These are phyloP conservation scores for Heliothis peltigera DNA, from an alignment of 2,888 invertebrate species.

Conservation along the genomic window DNA sequence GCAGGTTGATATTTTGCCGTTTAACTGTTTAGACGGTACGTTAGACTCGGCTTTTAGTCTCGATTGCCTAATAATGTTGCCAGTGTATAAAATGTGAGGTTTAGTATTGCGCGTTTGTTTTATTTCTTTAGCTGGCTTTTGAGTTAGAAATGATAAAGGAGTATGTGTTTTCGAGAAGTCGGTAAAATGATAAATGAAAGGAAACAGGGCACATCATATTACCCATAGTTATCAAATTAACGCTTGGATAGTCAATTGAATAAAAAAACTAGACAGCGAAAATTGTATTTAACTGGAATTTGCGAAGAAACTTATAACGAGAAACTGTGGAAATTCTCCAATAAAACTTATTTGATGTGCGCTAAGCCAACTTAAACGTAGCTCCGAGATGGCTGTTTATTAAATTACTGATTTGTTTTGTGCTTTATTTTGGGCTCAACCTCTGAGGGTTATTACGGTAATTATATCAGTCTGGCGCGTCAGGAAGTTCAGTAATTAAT, in stretches of 20 bases:
- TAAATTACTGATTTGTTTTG: constrained; percentile 44
- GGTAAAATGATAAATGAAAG: background rate
- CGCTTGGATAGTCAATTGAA: too few relatives aligned
- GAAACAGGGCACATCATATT: too few relatives aligned
- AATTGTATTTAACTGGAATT: constrained; percentile 40
- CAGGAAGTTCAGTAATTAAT: constrained; percentile 57
- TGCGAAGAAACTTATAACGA: constrained; percentile 34
- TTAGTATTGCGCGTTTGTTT: constrained; percentile 35
- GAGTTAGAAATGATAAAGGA: constrained; percentile 10
- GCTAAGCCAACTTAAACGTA: constrained; percentile 29
- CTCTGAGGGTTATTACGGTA: constrained; percentile 50
- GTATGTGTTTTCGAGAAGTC: constrained; percentile 24
- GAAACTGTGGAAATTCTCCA: constrained; percentile 38
- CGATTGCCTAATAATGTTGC: constrained; percentile 30
- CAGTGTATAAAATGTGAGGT: constrained; percentile 13
- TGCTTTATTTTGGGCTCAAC: constrained; percentile 45
- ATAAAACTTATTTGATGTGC: constrained; percentile 46
- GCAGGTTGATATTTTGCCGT: constrained; percentile 66
- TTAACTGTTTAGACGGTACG: constrained; percentile 35
- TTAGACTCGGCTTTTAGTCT: constrained; percentile 41
- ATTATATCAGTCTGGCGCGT: constrained; percentile 53
- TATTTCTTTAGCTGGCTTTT: constrained; percentile 15
- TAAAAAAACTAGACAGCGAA: constrained; percentile 12
- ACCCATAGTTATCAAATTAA: too few relatives aligned
- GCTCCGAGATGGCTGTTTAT: constrained; percentile 30